Percentiles rank a stretch among this genome's conserved stretches.
Conservation (phyloP, 2,797 vertebrate species). For the Chelidonichthys spinosus region DNA sequence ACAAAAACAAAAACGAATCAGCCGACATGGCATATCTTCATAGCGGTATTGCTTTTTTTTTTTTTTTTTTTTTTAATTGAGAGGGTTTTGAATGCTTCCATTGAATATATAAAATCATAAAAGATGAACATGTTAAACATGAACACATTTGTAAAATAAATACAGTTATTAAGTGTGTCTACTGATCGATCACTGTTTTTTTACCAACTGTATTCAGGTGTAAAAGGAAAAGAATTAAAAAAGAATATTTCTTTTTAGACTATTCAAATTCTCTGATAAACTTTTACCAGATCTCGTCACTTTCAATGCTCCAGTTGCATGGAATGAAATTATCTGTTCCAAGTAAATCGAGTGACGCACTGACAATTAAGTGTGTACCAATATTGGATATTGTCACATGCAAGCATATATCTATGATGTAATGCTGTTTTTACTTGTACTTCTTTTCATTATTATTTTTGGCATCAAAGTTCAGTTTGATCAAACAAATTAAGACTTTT, state of each 20-base stretch:
- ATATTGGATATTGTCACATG: neutral
- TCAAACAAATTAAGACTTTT: neutral
- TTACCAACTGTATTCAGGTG: neutral
- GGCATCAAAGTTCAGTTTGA: constrained; percentile 28
- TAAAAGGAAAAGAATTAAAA: neutral
- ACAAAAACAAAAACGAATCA: too few species aligned
- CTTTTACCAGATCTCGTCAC: neutral
- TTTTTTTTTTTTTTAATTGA: too few species aligned
- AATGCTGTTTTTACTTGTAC: neutral
- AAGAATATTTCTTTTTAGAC: too few species aligned
- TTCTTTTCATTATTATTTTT: neutral
- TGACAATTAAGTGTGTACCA: too few species aligned
- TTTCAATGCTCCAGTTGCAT: neutral
- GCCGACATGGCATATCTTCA: too few species aligned
- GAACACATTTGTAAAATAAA: neutral
- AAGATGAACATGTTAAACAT: neutral
- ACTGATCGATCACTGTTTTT: neutral
- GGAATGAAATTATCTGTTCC: neutral
- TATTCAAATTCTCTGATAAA: neutral
- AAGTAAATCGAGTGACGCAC: neutral
- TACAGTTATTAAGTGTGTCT: neutral
- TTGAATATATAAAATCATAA: neutral
- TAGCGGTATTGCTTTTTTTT: too few species aligned
- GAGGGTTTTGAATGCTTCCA: neutral
- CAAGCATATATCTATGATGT: neutral